Percentiles rank a stretch among this genome's conserved stretches.
Evolutionary conservation across 2,888 invertebrate genomes (phyloP).

Genomic region (Liposcelis brunnea): DNA sequence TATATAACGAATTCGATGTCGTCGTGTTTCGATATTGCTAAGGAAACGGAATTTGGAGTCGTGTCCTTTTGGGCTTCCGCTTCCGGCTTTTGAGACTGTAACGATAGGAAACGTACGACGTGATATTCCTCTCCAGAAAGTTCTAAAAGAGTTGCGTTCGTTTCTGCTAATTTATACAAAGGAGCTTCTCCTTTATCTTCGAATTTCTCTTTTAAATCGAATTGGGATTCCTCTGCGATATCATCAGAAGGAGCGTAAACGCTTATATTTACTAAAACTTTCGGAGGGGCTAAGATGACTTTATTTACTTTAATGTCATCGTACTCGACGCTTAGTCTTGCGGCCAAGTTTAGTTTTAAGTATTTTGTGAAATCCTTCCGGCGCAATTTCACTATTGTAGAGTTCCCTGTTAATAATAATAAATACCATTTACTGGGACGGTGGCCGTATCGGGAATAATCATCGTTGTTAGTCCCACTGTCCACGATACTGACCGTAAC

Average conservation of each 20-base stretch:
- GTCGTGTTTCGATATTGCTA: slow-evolving; percentile 16
- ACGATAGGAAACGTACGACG: slow-evolving; percentile 18
- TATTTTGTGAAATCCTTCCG: slow-evolving; percentile 23
- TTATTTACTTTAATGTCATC: slow-evolving; percentile 22
- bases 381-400: slow-evolving; percentile 21
- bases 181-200: slow-evolving; percentile 20
- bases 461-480: slow-evolving; percentile 1
- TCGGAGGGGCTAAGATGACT: slow-evolving; percentile 21
- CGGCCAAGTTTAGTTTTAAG: slow-evolving; percentile 22
- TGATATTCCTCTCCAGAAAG: slow-evolving; percentile 23
- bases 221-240: slow-evolving; percentile 12
- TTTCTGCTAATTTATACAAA: slow-evolving; percentile 21
- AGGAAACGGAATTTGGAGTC: slow-evolving; percentile 12
- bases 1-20: slow-evolving; percentile 21
- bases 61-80: slow-evolving; percentile 17
- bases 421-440: slow-evolving; percentile 19
- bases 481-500: slow-evolving; percentile 1
- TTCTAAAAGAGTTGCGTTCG: slow-evolving; percentile 22
- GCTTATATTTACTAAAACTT: slow-evolving; percentile 22
- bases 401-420: slow-evolving; percentile 21
- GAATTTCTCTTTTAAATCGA: slow-evolving; percentile 17
- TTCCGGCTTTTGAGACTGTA: slow-evolving; percentile 18
- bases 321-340: slow-evolving; percentile 22
- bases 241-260: slow-evolving; percentile 19
- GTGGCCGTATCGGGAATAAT: background rate